phyloP scores from a whole-genome alignment of 2,888 invertebrate genomes.

The Leucophenga montana region DNA sequence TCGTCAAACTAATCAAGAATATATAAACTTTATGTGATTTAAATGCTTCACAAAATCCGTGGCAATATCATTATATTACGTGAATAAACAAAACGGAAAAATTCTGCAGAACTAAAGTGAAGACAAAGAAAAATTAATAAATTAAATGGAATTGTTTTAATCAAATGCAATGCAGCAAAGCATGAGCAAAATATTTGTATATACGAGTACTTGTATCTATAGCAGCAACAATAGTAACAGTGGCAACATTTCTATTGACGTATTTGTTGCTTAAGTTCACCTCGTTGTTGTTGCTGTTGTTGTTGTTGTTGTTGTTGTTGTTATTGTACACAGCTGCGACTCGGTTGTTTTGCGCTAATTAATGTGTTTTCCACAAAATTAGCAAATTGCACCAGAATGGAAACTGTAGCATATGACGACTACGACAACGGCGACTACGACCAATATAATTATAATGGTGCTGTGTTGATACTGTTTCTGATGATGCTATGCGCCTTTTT shows the following conservation, averaged over 20 bases:
- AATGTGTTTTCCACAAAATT: slow-evolving; percentile 66
- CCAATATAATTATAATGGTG: too few species aligned
- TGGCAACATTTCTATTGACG: not conserved
- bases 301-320: not conserved
- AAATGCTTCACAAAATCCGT: too few species aligned
- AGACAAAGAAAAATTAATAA: slow-evolving; percentile 9
- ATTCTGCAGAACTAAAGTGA: too few species aligned
- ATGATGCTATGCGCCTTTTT: too few species aligned
- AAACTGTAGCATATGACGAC: slow-evolving; percentile 42
- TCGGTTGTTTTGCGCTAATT: slow-evolving; percentile 60
- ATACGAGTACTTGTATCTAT: too few species aligned
- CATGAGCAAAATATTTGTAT: too few species aligned
- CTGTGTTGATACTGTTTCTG: too few species aligned
- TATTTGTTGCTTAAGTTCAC: not conserved
- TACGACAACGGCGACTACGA: not conserved
- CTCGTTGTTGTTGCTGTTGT: not conserved
- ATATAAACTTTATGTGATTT: too few species aligned
- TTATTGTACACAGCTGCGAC: slow-evolving; percentile 26
- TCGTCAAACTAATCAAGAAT: too few species aligned
- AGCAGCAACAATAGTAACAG: too few species aligned
- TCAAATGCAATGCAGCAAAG: not conserved
- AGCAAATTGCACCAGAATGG: slow-evolving; percentile 54
- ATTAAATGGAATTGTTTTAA: slow-evolving; percentile 22
- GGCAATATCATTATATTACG: too few species aligned
- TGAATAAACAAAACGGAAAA: too few species aligned